Base-by-base conservation (phyloP, 2,797 vertebrate species). In the Chelonia mydas region DNA sequence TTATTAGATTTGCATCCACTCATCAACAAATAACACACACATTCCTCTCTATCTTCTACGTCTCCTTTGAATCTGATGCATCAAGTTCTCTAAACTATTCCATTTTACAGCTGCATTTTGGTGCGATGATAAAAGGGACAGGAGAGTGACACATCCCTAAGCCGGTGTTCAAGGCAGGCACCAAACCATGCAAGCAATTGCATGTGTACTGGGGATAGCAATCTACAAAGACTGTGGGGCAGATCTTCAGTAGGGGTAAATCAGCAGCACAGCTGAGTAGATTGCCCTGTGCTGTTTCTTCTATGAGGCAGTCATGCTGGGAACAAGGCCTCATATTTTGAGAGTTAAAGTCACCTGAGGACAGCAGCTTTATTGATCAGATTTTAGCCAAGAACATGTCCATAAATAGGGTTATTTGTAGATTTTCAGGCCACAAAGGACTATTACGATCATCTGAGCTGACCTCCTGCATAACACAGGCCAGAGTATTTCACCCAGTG, bases 111-210 rank as follows among this genome's bases (percentile, higher is more conserved):
- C 65, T 33, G 3, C 2, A 3, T 89, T 68, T 84, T 23, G 28
- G 37, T 16, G 9, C 3, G 54, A 2, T 47, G 25, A 51, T 31
- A 77, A 81, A 87, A 78, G 37, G 4, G 10, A 31, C 49, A 9
- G 4, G 16, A 15, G 11, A 27, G 0, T 53, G 61, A 74, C 8
- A 8, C 0, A 0, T 49, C 72, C 41, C 47, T 45, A 49, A 21
- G 21, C n/a, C 33, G 41, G 83, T 47, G 87, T 61, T 23, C 41
- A 81, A 13, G 37, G 16, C 59, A 31, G 57, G 57, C 28, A 3
- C 31, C 57, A n/a, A 65, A 65, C 33, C 47, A 5, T 16, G 7
- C 61, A 27, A 55, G 55, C 31, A 65, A 17, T 12, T 17, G 15
- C 59, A 55, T 7, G 13, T 0, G 1, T 80, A 33, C 19, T 19